Evolutionary conservation across 2,113 vertebrate species (phyloP).

Genomic region (Cyphomyrus plagiostoma): DNA sequence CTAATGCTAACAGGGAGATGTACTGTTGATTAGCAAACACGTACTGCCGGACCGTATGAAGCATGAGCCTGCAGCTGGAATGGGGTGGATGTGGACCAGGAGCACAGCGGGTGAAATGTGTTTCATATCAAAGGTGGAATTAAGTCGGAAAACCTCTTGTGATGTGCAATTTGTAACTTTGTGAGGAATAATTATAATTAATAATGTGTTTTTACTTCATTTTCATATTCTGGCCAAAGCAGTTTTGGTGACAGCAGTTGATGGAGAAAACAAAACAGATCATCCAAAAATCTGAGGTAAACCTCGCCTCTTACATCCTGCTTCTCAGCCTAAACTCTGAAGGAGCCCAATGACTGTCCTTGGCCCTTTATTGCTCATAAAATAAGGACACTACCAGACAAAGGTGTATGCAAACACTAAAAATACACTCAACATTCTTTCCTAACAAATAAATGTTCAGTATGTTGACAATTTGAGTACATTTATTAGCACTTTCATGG

Average conservation of each 20-base stretch:
- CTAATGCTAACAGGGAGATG: neutral
- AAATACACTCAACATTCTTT: no score
- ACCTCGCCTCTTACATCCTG: neutral
- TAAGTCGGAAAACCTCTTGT: neutral
- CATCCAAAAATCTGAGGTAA: neutral
- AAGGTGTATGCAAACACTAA: no score
- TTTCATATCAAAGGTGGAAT: neutral
- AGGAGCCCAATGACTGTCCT: neutral
- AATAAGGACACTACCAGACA: neutral
- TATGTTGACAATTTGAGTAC: no score
- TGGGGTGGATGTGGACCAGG: neutral
- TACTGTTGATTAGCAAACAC: neutral
- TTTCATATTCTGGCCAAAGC: neutral
- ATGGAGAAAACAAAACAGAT: neutral
- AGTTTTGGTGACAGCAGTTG: neutral
- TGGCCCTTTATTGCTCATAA: neutral
- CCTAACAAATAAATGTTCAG: no score
- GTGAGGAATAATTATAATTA: neutral
- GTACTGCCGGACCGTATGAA: neutral
- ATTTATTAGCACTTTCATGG: neutral
- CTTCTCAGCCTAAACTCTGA: neutral
- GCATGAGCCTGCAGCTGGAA: neutral
- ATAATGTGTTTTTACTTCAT: neutral
- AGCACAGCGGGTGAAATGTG: neutral
- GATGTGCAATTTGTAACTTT: neutral